Conservation (phyloP, 1,140 invertebrate genomes). For the Hermetia illucens region DNA sequence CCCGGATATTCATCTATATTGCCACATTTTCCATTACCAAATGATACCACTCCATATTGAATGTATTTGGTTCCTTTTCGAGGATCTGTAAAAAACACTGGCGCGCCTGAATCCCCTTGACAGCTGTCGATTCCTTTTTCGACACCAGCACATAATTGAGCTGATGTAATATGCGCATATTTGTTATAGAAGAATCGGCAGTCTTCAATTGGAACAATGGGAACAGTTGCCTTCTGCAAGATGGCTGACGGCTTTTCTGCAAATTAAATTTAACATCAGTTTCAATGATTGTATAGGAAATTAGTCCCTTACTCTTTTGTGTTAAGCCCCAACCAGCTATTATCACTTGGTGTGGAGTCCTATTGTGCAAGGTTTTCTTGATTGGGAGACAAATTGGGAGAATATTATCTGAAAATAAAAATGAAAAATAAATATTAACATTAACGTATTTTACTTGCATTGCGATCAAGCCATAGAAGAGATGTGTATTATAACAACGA, state of each 20-base stretch:
- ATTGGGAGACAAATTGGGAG: background rate
- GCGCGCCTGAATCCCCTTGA: slow-evolving; percentile 31
- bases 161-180: background rate
- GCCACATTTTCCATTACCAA: slow-evolving; percentile 27
- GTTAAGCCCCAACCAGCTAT: background rate
- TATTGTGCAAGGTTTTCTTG: background rate
- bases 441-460: background rate
- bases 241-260: background rate
- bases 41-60: slow-evolving; percentile 30
- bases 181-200: background rate
- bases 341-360: background rate
- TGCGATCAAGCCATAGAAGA: too few species aligned
- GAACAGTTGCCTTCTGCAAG: background rate
- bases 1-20: slow-evolving; percentile 15
- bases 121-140: slow-evolving; percentile 41
- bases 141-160: slow-evolving; percentile 33
- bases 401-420: background rate
- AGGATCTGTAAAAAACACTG: slow-evolving; percentile 6
- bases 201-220: background rate
- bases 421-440: too few species aligned
- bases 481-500: too few species aligned
- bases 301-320: background rate
- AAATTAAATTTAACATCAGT: background rate
- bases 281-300: background rate
- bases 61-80: background rate